Base-by-base conservation (phyloP, 30 jellyfish, hydroid and myxozoan genomes). In the Pelagia noctiluca region DNA sequence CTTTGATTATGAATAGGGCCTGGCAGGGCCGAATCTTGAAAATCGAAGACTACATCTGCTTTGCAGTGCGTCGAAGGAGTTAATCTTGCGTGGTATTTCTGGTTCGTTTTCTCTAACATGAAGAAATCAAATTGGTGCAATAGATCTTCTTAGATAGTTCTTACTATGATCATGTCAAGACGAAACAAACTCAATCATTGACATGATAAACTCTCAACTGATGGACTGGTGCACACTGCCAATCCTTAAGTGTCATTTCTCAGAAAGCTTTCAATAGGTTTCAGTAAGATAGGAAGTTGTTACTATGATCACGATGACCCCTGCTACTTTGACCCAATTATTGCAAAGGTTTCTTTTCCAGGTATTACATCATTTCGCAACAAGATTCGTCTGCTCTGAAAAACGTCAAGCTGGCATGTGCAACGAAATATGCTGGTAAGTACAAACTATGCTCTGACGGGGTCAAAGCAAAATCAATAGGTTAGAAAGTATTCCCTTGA, bases 391-490 rank as follows among this genome's bases (percentile, higher is more conserved):
- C 90, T 38, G 35, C 47, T 54, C 54, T 89, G 37, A 73, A 53
- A 74, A 94, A 81, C 65, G 64, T 89, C 54, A 86, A 92, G 22
- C 49, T 89, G 29, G 87, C 66, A 26, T 49, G 87, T 61, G 66
- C 85, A 37, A 76, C 94, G 2, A 78, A 62, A 0, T 50, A 71
- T 0, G 0, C 69, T 26, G 86, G 87, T 73, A 61, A 82, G 11
- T 35, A 67, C 50, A 50, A 0, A 33, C 24, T 26, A 21, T 50
- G 19, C 5, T 8, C 13, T 77, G 7, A 16, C 5, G 19, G 5
- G n/a, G n/a, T n/a, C n/a, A n/a, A n/a, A n/a, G n/a, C n/a, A n/a
- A n/a, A n/a, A n/a, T n/a, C n/a, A n/a, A n/a, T n/a, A n/a, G n/a
- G n/a, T n/a, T n/a, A n/a, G n/a, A n/a, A n/a, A n/a, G n/a, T 42